Conservation (phyloP, 37 sponge, comb jelly and placozoan genomes). For the Tethya wilhelma region DNA sequence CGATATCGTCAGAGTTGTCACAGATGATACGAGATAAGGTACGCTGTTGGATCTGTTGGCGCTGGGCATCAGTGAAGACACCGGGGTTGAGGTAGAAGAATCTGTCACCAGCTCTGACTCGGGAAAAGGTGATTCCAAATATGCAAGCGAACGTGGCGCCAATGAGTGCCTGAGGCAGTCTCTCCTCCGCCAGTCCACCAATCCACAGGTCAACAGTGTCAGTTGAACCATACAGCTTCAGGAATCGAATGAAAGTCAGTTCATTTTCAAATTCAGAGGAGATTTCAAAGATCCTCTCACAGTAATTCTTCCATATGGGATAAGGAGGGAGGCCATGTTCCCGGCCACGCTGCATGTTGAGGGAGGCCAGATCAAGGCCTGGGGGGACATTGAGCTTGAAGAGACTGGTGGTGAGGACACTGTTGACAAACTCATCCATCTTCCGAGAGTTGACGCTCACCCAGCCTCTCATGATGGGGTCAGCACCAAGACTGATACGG, state of each 20-base stretch:
- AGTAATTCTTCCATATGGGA: conserved; percentile 62
- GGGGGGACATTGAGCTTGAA: conserved; percentile 25
- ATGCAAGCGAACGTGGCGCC: conserved; percentile 95
- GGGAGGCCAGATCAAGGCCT: conserved; percentile 80
- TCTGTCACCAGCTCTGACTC: conserved; percentile 84
- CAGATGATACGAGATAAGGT: conserved; percentile 81
- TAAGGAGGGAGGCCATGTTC: conserved; percentile 92
- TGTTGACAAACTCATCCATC: conserved; percentile 73
- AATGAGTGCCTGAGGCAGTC: conserved; percentile 54
- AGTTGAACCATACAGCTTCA: conserved; percentile 55
- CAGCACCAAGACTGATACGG: conserved; percentile 49
- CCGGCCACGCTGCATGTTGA: conserved; percentile 90
- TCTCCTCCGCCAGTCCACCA: conserved; percentile 83
- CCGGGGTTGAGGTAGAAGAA: conserved; percentile 77
- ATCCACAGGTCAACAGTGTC: conserved; percentile 78
- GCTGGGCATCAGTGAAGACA: conserved; percentile 74
- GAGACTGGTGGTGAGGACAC: conserved; percentile 66
- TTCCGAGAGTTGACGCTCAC: conserved; percentile 28
- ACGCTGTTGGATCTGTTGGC: conserved; percentile 29
- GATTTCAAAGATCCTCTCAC: conserved; percentile 22
- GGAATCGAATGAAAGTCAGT: conserved; percentile 30
- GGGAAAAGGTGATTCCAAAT: conserved; percentile 73
- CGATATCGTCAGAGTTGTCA: conserved; percentile 77
- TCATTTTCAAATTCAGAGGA: conserved; percentile 3
- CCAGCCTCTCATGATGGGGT: conserved; percentile 73